Evolutionary conservation across 2,888 invertebrate species (phyloP).

Genomic region (Gastracanthus pulcherrimus): DNA sequence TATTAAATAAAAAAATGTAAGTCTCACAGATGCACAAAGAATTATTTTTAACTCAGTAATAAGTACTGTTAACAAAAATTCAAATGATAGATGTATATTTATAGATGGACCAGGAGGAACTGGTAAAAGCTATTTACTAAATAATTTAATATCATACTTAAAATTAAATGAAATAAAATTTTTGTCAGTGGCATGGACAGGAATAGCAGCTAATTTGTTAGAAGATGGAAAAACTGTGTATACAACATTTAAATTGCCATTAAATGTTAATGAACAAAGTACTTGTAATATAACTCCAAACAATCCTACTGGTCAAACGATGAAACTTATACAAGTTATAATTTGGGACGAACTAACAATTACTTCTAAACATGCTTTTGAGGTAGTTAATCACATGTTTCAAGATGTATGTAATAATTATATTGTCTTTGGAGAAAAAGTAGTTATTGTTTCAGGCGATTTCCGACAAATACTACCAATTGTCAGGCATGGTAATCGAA

Average conservation of each 20-base stretch:
- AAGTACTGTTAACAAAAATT: background rate
- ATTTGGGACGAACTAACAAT: too few relatives aligned
- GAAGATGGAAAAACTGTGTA: constrained; percentile 14
- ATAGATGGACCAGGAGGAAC: too few relatives aligned
- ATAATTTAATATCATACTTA: background rate
- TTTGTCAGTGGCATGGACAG: constrained; percentile 20
- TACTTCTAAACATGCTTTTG: too few relatives aligned
- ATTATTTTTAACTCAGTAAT: background rate
- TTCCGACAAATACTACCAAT: constrained; percentile 20
- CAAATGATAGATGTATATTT: background rate
- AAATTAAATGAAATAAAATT: background rate
- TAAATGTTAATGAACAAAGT: too few relatives aligned
- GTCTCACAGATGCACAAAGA: background rate
- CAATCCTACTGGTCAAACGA: too few relatives aligned
- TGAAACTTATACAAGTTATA: too few relatives aligned
- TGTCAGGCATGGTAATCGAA: background rate
- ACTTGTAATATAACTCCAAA: too few relatives aligned
- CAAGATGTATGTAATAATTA: too few relatives aligned
- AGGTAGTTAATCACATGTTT: too few relatives aligned
- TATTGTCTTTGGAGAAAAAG: background rate
- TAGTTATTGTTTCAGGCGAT: background rate
- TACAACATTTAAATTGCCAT: constrained; percentile 38
- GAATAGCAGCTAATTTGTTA: constrained; percentile 38
- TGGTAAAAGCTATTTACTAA: too few relatives aligned
- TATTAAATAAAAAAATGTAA: background rate